Percentiles rank a stretch among this genome's conserved stretches.
Conservation (phyloP, 2,113 vertebrate species). For the Nothoprocta perdicaria region DNA sequence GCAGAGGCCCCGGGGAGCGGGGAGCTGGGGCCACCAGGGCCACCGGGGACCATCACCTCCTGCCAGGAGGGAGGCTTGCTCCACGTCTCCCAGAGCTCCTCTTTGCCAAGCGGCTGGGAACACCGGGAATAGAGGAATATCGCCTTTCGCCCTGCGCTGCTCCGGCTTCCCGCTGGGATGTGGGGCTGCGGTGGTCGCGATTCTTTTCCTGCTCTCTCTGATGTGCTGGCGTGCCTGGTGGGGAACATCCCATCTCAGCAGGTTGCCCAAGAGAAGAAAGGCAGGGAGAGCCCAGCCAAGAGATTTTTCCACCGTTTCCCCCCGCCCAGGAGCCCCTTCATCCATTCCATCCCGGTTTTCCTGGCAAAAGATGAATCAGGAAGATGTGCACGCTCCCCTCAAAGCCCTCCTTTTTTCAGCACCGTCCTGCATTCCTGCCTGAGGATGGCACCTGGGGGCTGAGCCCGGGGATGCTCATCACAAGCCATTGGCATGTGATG, state of each 20-base stretch:
- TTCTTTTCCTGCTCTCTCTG: slow-evolving; percentile 55
- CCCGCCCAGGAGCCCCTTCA: not conserved
- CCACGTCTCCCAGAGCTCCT: not conserved
- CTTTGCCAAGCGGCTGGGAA: not conserved
- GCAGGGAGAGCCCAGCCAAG: slow-evolving; percentile 49
- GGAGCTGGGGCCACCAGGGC: not conserved
- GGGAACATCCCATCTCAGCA: slow-evolving; percentile 57
- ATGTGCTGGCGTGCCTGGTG: slow-evolving; percentile 54
- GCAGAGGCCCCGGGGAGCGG: not conserved
- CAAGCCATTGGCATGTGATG: rapidly evolving
- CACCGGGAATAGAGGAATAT: too few relatives aligned
- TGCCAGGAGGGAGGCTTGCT: not conserved
- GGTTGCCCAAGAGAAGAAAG: slow-evolving; percentile 63
- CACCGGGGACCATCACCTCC: not conserved
- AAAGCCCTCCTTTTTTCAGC: slow-evolving; percentile 69
- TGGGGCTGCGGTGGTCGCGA: not conserved
- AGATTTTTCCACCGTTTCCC: slow-evolving; percentile 53
- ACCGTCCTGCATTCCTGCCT: slow-evolving; percentile 59
- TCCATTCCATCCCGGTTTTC: slow-evolving; percentile 8
- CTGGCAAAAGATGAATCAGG: slow-evolving; percentile 68
- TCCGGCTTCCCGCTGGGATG: not conserved
- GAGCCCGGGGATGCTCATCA: not conserved
- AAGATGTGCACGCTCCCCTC: slow-evolving; percentile 47
- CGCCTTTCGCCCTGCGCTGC: not conserved
- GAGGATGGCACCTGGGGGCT: not conserved